Conservation (phyloP, 2,888 invertebrate genomes). For the Eudasyphora cyanicolor region DNA sequence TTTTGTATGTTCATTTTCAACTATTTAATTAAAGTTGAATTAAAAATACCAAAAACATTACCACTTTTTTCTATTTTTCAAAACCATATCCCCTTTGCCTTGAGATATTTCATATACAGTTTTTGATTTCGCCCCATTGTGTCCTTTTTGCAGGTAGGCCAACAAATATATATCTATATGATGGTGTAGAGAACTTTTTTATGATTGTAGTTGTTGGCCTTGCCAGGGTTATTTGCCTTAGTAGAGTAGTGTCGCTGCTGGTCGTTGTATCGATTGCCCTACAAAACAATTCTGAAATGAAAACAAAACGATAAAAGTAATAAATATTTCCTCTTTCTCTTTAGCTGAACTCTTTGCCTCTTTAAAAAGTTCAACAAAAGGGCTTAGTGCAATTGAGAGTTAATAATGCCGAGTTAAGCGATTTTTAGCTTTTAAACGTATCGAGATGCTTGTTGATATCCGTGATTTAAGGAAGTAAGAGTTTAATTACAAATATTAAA, state of each 20-base stretch:
- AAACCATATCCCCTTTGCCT: neutral
- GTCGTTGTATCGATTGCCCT: conserved; percentile 60
- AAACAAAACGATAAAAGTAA: conserved; percentile 34
- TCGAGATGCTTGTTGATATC: too few species aligned
- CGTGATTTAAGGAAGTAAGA: too few species aligned
- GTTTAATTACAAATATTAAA: too few species aligned
- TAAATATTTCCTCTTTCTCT: conserved; percentile 30
- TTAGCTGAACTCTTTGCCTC: conserved; percentile 26
- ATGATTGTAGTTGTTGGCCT: conserved; percentile 47
- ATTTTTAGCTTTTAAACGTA: too few species aligned
- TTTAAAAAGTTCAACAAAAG: conserved; percentile 41
- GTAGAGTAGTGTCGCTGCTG: conserved; percentile 5
- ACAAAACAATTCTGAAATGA: conserved; percentile 46
- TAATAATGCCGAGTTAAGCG: neutral
- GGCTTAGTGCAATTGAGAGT: conserved; percentile 1
- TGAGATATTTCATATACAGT: too few species aligned
- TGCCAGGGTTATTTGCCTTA: conserved; percentile 52
- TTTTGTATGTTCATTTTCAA: too few species aligned
- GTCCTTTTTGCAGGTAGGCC: too few species aligned
- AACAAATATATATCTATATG: neutral
- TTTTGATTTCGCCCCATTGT: neutral
- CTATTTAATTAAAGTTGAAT: too few species aligned
- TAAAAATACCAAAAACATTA: too few species aligned
- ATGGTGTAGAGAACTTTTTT: neutral
- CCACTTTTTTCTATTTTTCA: too few species aligned